Evolutionary conservation across 2,113 vertebrate genomes (phyloP).

Genomic region (Illadopsis cleaveri): DNA sequence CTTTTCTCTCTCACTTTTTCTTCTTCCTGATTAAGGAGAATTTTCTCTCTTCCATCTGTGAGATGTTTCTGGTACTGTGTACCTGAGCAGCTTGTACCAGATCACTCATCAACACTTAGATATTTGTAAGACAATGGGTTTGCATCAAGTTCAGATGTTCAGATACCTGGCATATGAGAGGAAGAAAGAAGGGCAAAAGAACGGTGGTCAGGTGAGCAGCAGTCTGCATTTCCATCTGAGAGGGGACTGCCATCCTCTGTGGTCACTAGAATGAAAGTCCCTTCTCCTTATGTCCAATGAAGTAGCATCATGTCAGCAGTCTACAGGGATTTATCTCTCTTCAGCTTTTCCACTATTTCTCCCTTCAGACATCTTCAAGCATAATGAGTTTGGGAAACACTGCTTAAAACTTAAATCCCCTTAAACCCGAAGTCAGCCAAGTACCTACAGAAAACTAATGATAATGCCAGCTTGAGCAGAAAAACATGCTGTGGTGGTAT

Average conservation of each 20-base stretch:
- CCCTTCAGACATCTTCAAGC: background rate
- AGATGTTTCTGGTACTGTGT: background rate
- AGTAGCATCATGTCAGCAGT: background rate
- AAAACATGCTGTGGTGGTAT: background rate
- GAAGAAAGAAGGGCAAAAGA: background rate
- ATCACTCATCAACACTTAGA: background rate
- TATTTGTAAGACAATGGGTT: background rate
- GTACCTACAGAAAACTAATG: background rate
- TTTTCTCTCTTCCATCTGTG: background rate
- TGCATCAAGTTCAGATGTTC: background rate
- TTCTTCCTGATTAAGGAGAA: background rate
- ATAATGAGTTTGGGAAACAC: background rate
- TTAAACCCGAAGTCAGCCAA: background rate
- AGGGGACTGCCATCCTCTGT: background rate
- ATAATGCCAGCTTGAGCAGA: background rate
- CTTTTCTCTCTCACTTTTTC: background rate
- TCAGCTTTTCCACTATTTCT: background rate
- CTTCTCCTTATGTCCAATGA: background rate
- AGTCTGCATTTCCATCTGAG: background rate
- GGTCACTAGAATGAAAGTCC: background rate
- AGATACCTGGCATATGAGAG: background rate
- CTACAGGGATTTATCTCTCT: background rate
- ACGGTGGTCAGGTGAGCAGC: background rate
- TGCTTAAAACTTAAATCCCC: background rate
- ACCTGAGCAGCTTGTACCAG: background rate